These are phyloP conservation scores for Stigmatopora argus DNA, from an alignment of 2,113 vertebrate species.

Conservation along the genomic window DNA sequence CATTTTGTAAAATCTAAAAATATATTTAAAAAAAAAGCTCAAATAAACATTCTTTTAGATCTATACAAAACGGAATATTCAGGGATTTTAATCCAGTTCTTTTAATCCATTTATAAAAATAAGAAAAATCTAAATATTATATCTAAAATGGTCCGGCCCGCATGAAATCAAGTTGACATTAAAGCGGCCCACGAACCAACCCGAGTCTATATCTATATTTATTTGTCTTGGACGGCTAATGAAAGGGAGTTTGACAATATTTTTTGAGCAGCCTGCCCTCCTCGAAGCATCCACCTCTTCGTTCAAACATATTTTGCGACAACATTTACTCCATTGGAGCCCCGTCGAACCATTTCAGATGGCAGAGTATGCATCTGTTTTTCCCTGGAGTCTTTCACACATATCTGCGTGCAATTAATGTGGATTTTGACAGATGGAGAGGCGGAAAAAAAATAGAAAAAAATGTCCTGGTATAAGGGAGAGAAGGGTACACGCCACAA, in stretches of 20 bases:
- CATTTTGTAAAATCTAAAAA: no score
- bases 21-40: no score
- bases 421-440: slow-evolving; percentile 72
- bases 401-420: slow-evolving; percentile 74
- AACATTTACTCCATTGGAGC: slow-evolving; percentile 55
- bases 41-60: no score
- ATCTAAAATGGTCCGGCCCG: no score
- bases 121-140: no score
- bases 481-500: slow-evolving; percentile 70
- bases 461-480: slow-evolving; percentile 58
- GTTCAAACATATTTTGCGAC: slow-evolving; percentile 50
- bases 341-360: slow-evolving; percentile 64
- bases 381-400: slow-evolving; percentile 67
- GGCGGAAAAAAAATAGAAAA: slow-evolving; percentile 26
- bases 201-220: no score
- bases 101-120: no score
- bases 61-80: no score
- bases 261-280: slow-evolving; percentile 19
- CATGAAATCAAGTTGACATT: no score
- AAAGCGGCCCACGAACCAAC: no score
- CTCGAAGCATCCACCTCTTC: slow-evolving; percentile 22
- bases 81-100: no score
- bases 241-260: slow-evolving; percentile 7
- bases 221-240: slow-evolving; percentile 16
- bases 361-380: slow-evolving; percentile 69